A percentile compares a stretch with the other conserved stretches of the same genome.
Evolutionary conservation across 2,888 invertebrate species (phyloP).

Genomic region (Cheilosia vernalis): DNA sequence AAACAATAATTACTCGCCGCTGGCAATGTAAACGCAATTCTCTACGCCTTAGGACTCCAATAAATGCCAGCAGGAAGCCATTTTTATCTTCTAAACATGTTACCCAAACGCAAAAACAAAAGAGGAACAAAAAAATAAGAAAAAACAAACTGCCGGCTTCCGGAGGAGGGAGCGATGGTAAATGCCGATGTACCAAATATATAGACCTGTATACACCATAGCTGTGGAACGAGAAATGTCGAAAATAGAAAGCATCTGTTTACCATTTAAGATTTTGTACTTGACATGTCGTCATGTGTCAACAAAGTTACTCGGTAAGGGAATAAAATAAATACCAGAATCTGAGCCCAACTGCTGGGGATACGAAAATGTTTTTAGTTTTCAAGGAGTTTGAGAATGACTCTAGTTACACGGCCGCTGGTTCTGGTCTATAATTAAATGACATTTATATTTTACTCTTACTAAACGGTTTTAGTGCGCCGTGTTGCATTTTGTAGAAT

Average conservation of each 20-base stretch:
- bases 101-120: conserved; percentile 36
- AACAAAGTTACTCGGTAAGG: conserved; percentile 37
- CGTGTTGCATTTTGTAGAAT: too few species aligned
- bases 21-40: conserved; percentile 9
- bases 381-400: not conserved
- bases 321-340: conserved; percentile 20
- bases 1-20: conserved; percentile 5
- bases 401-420: conserved; percentile 1
- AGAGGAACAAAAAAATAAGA: conserved; percentile 1
- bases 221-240: conserved; percentile 11
- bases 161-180: conserved; percentile 46
- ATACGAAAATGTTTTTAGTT: not conserved
- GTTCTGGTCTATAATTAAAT: conserved; percentile 15
- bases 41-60: conserved; percentile 32
- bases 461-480: too few species aligned
- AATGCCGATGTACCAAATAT: not conserved
- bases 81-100: conserved; percentile 61
- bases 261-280: conserved; percentile 63
- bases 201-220: too few species aligned
- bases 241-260: conserved; percentile 72
- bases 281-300: conserved; percentile 66
- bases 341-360: conserved; percentile 1
- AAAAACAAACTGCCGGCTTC: conserved; percentile 21
- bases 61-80: conserved; percentile 40
- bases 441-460: not conserved